Base-by-base conservation (phyloP, 2,797 vertebrate species). In the Chiroxiphia lanceolata region DNA sequence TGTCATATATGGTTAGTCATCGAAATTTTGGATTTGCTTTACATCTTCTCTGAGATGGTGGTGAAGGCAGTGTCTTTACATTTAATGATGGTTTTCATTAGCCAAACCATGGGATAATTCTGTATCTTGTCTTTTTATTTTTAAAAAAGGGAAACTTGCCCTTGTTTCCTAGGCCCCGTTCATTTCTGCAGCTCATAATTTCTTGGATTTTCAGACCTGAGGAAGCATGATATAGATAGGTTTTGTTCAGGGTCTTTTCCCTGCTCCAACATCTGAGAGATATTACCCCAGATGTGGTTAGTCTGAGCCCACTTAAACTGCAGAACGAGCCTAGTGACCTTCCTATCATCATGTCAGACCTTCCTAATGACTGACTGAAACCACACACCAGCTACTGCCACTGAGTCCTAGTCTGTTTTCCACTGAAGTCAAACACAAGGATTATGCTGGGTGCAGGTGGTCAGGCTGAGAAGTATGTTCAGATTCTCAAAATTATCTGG, bases 241-340 rank as follows among this genome's bases (percentile, higher is more conserved):
- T 15, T 81, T 51, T 8, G 1, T 31, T 6, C 18, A 4, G 1
- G 1, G 11, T 29, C 36, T 56, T 29, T 15, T 15, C 11, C 1
- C 3, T 2, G 5, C 7, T 71, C 20, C 44, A 44, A 67, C 87
- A 68, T 70, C 21, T 15, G 15, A 40, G 11, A 21, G 9, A 6
- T 67, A 40, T 26, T 67, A 20, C 15, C 4, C 2, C 5, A 63
- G 13, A 16, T 1, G 0, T 59, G 5, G 9, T 70, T 42, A 25
- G n/a, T 70, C 27, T 26, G 54, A 16, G 6, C 2, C 9, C n/a
- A 16, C 15, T n/a, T 45, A 45, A 67, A 25, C 7, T 36, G 12
- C 15, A 36, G 33, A 29, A 5, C 4, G 70, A 70, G 42, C 9
- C 3, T 31, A 4, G 5, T 20, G 4, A 71, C 9, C 5, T 27